Percentiles rank a stretch among this genome's conserved stretches.
These are phyloP conservation scores for Brienomyrus longianalis DNA, from an alignment of 2,113 vertebrate species.

Conservation along the genomic window DNA sequence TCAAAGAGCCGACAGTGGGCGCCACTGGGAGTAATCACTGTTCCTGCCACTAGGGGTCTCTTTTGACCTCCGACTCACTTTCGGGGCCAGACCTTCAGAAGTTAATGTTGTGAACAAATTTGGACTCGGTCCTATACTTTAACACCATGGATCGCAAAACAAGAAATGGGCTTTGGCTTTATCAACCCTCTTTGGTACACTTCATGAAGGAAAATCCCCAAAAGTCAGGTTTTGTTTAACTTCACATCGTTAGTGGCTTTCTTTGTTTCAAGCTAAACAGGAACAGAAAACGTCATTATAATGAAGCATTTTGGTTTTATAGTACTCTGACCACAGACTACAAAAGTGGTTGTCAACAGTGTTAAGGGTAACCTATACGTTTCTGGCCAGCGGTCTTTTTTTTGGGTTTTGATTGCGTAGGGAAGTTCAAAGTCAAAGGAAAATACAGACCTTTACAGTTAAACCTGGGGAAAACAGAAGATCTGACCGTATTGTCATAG, in stretches of 20 bases:
- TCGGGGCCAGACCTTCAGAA: not conserved
- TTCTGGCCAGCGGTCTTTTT: not conserved
- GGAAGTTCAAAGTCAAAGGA: not conserved
- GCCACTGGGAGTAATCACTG: not conserved
- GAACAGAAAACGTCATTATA: slow-evolving; percentile 3
- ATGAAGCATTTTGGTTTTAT: not conserved
- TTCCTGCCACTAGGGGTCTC: slow-evolving; percentile 19
- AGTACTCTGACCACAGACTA: not conserved
- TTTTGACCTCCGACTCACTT: not conserved
- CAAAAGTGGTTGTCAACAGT: not conserved
- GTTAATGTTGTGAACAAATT: not conserved
- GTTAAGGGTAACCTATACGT: not conserved
- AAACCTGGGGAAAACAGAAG: not conserved
- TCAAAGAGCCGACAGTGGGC: not conserved
- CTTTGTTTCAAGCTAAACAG: slow-evolving; percentile 10
- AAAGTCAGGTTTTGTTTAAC: not conserved
- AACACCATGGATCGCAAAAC: not conserved
- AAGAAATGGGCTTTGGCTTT: not conserved
- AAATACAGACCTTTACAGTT: not conserved
- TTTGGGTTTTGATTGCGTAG: not conserved
- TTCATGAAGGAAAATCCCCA: not conserved
- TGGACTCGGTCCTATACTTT: not conserved
- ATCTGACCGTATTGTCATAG: not conserved
- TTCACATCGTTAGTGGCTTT: not conserved
- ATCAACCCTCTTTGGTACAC: not conserved